These are phyloP conservation scores for Linepithema humile DNA, from an alignment of 1,140 invertebrate genomes.

Conservation along the genomic window DNA sequence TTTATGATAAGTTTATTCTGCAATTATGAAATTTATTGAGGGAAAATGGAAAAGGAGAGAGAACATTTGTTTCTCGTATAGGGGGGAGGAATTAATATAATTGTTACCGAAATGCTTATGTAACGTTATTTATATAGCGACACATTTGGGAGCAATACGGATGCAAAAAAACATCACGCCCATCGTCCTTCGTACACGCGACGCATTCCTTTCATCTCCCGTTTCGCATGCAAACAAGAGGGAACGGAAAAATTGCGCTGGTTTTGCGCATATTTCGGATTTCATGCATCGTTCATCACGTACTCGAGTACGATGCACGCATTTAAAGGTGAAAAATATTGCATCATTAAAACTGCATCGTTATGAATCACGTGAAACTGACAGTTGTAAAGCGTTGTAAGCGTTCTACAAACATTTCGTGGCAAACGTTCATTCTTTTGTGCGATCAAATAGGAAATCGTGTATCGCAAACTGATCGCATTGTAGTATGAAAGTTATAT, in stretches of 20 bases:
- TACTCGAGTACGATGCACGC: neutral
- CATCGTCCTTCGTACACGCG: constrained; percentile 2
- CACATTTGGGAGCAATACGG: neutral
- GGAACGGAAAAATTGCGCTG: neutral
- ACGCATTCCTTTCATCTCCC: neutral
- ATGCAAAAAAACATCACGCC: neutral
- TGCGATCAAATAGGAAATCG: neutral
- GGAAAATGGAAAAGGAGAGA: neutral
- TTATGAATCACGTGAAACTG: neutral
- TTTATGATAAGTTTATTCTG: no score
- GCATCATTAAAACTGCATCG: no score
- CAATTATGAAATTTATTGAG: no score
- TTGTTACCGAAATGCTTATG: constrained; percentile 25
- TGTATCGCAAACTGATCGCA: neutral
- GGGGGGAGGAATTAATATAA: neutral
- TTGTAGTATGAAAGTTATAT: neutral
- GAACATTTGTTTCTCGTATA: no score
- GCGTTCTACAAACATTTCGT: no score
- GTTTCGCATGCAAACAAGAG: neutral
- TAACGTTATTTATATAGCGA: neutral
- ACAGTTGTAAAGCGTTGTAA: no score
- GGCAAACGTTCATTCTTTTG: neutral
- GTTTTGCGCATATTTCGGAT: constrained; percentile 10
- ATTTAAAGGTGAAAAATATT: neutral
- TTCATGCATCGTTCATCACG: neutral